Evolutionary conservation across 92 coral and sea anemone species (phyloP), one percentile per base, ranked within the genome.

Genomic region (Epizoanthus stellaris): DNA sequence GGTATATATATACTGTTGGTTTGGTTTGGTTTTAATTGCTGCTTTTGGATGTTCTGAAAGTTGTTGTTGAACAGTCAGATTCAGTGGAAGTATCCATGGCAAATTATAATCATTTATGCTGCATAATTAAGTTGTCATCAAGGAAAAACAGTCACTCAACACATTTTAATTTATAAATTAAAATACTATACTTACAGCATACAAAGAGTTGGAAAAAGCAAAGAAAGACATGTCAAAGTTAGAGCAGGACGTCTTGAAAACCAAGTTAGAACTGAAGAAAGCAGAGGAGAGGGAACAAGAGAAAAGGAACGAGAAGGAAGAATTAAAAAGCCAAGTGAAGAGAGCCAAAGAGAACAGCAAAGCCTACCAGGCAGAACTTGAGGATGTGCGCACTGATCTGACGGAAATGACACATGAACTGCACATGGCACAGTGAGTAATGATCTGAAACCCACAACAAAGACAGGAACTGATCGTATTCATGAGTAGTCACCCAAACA

Each of bases 341-440:
- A 92, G 88, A 59, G 87, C 92, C 30, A 93, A 95, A 77, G 95
- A 94, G 67, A 87, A 93, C 8, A 84, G 79, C 57, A 81, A 62
- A 3, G 67, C 85, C 3, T 92, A 92, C 63, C 91, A 87, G 63
- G 89, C 89, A 58, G 94, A 95, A 72, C 73, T 93, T 43, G 95
- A 97, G 64, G 93, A 92, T 62, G 97, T 90, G 56, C 90, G 94
- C 77, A 97, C 89, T 10, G 99, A 95, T 69, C 84, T 95, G 58
- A 89, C 91, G 1, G 96, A 93, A 52, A 93, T 95, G 49, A 85
- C 88, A 13, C 98, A 94, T 75, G 88, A 85, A 60, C 60, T 89
- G 67, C 89, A 86, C 67, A 85, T 94, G 92, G 95, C 98, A 66
- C 98, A 94, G 98, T 94, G 54, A 83, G 98, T 90, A 43, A 15